Base-by-base conservation (phyloP, 2,797 vertebrate genomes). In the Pseudochirops cupreus region DNA sequence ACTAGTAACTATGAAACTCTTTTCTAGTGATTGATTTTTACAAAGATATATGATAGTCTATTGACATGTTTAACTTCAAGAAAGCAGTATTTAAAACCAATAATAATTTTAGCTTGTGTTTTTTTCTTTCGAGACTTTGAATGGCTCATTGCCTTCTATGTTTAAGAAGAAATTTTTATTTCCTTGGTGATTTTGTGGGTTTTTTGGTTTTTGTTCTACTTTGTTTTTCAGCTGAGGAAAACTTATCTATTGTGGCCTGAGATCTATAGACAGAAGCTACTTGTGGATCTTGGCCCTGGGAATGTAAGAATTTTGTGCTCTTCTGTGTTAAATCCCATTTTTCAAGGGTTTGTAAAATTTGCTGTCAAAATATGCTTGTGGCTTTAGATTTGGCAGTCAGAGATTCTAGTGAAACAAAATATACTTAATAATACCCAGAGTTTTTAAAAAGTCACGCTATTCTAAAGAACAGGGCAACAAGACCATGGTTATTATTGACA, bases 371-470 rank as follows among this genome's bases (percentile, higher is more conserved):
- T 91, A 95, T 87, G 95, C 91, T 96, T 97, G 97, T 97, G 97
- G 97, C 95, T 94, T 97, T 89, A 98, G 96, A 97, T 92, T 97
- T 98, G 98, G 97, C 98, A 98, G 96, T 74, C 91, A 96, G 92
- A 92, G 89, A 74, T 97, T 97, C 97, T 93, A 92, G 93, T 91
- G 82, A 74, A 97, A 95, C 52, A 97, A 89, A 97, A 93, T 98
- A 98, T 98, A 98, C 98, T 98, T 98, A 98, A 97, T 92, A 97
- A 92, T 97, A 98, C 91, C 97, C 53, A 97, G 56, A 94, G 92
- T 93, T 95, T 97, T 96, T 92, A 92, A 97, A 96, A 97, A 89
- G 96, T 92, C 94, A 92, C 96, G 87, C 91, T 98, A 95, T 91
- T 98, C 97, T 97, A 91, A 97, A 98, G 96, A 97, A 95, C 93